Conservation (phyloP, 2,113 vertebrate genomes). For the Seriola dumerili region DNA sequence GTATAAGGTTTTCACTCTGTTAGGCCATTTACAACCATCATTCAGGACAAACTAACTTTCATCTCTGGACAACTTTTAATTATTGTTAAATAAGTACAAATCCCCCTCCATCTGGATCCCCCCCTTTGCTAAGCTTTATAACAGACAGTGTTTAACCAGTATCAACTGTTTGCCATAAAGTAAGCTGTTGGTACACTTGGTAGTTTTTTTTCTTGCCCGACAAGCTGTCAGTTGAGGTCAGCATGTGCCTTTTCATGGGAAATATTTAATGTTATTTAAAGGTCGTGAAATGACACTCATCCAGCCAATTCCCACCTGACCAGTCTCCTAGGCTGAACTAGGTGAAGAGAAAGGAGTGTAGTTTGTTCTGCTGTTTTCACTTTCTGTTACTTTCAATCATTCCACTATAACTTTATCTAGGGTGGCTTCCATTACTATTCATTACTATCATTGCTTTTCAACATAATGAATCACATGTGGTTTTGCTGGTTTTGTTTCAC, state of each 20-base stretch:
- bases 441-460: background rate
- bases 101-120: background rate
- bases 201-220: background rate
- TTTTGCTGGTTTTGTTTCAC: background rate
- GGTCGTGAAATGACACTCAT: background rate
- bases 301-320: background rate
- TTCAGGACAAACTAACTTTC: background rate
- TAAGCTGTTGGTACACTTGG: background rate
- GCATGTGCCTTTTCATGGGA: background rate
- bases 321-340: background rate
- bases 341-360: background rate
- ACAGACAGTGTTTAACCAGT: background rate
- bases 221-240: slow-evolving; percentile 16
- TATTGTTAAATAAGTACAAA: background rate
- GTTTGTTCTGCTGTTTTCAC: background rate
- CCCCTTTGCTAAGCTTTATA: background rate
- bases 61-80: background rate
- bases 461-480: background rate
- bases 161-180: background rate
- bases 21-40: background rate
- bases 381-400: background rate
- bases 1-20: background rate
- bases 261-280: background rate
- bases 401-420: background rate
- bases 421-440: background rate